Evolutionary conservation across 37 sponge, comb jelly and placozoan species (phyloP).

Genomic region (Mnemiopsis leidyi): DNA sequence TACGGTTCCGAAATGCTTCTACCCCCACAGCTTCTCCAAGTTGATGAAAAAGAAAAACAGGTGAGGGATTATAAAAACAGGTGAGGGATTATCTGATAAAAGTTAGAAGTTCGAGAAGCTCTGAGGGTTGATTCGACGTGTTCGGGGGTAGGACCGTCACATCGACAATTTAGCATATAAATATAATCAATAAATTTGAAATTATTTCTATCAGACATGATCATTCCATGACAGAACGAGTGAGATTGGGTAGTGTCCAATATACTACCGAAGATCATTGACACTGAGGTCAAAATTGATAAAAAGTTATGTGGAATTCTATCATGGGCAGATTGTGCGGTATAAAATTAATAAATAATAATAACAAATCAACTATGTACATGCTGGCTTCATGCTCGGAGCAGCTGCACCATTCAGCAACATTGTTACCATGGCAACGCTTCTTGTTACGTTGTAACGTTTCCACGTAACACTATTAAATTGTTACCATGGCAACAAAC

Average conservation of each 20-base stretch:
- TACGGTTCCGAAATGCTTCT: background rate
- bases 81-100: background rate
- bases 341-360: conserved; percentile 66
- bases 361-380: conserved; percentile 66
- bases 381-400: conserved; percentile 4
- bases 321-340: conserved; percentile 11
- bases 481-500: background rate
- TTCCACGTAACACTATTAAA: background rate
- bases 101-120: background rate
- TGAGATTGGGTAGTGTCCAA: no score
- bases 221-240: background rate
- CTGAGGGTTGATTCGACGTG: background rate
- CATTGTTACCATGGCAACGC: background rate
- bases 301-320: background rate
- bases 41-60: no score
- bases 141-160: background rate
- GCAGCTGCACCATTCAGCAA: background rate
- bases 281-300: background rate
- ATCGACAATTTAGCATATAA: conserved; percentile 39
- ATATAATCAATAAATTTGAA: conserved; percentile 59
- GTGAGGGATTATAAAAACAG: background rate
- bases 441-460: background rate
- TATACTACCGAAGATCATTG: background rate
- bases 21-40: background rate
- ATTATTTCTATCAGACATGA: conserved; percentile 1